Percentiles rank a stretch among this genome's conserved stretches.
Evolutionary conservation across 2,888 invertebrate species (phyloP).

Genomic region (Deroplatys truncata): DNA sequence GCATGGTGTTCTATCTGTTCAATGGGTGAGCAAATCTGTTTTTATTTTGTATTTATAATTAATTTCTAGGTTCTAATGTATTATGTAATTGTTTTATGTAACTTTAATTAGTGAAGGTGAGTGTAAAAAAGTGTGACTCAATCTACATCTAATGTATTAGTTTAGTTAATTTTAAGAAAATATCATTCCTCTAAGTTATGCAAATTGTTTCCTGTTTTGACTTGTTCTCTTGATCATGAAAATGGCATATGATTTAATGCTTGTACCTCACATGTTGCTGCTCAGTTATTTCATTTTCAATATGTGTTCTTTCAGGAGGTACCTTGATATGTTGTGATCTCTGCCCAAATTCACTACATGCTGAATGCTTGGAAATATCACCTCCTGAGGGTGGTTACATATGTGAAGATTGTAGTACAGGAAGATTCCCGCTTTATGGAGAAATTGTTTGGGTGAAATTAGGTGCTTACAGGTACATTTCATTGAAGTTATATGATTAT

Average conservation of each 20-base stretch:
- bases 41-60: background rate
- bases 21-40: constrained; percentile 51
- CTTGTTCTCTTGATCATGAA: too few relatives aligned
- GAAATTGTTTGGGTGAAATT: constrained; percentile 95
- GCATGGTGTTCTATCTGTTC: constrained; percentile 93
- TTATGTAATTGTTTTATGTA: too few relatives aligned
- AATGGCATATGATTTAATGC: too few relatives aligned
- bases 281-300: too few relatives aligned
- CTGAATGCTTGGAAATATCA: constrained; percentile 71
- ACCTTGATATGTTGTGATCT: constrained; percentile 88
- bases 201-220: too few relatives aligned
- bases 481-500: background rate
- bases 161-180: background rate
- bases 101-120: too few relatives aligned
- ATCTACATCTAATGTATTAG: too few relatives aligned
- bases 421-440: constrained; percentile 82
- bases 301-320: constrained; percentile 49
- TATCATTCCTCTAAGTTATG: too few relatives aligned
- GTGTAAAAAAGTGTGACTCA: too few relatives aligned
- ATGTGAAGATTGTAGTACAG: constrained; percentile 87
- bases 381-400: constrained; percentile 70
- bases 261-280: too few relatives aligned
- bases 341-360: constrained; percentile 89
- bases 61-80: background rate
- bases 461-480: constrained; percentile 57